phyloP scores from a whole-genome alignment of 2,888 invertebrate genomes.

The Penaeus monodon region DNA sequence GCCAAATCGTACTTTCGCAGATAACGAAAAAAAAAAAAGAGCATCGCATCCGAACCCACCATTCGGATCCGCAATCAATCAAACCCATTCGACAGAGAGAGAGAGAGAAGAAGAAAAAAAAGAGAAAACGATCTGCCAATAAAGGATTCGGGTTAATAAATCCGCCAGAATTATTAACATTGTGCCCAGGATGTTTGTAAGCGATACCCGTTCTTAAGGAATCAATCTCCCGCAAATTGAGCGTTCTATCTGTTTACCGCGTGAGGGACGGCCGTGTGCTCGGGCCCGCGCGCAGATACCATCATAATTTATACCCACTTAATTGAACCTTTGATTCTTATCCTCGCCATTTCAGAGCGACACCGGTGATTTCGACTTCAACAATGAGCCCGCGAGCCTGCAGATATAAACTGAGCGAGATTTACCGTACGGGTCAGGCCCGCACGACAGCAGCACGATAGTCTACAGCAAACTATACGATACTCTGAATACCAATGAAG shows the following conservation, averaged over 20 bases:
- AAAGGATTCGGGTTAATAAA: slow-evolving; percentile 43
- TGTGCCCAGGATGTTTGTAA: slow-evolving; percentile 46
- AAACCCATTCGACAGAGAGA: slow-evolving; percentile 25
- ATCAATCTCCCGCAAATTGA: slow-evolving; percentile 58
- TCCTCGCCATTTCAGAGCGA: slow-evolving; percentile 52
- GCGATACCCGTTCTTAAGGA: slow-evolving; percentile 57
- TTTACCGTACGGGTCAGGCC: slow-evolving; percentile 32
- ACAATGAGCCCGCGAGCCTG: slow-evolving; percentile 39
- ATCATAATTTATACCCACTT: slow-evolving; percentile 52
- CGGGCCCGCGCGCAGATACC: slow-evolving; percentile 33
- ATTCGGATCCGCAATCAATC: background rate
- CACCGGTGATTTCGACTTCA: slow-evolving; percentile 44
- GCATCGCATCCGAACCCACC: background rate
- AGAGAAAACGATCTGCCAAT: slow-evolving; percentile 53
- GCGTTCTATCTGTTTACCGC: slow-evolving; percentile 47
- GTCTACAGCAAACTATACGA: slow-evolving; percentile 30
- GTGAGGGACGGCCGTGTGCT: slow-evolving; percentile 38
- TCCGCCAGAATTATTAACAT: slow-evolving; percentile 52
- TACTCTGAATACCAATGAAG: slow-evolving; percentile 14
- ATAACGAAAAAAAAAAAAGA: background rate
- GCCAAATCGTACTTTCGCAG: background rate
- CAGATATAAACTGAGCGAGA: slow-evolving; percentile 37
- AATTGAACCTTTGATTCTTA: slow-evolving; percentile 54
- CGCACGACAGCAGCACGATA: slow-evolving; percentile 27
- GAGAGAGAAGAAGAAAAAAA: background rate